Percentiles rank a stretch among this genome's conserved stretches.
Conservation (phyloP, 37 sponge, comb jelly and placozoan species). For the Crambe crambe region DNA sequence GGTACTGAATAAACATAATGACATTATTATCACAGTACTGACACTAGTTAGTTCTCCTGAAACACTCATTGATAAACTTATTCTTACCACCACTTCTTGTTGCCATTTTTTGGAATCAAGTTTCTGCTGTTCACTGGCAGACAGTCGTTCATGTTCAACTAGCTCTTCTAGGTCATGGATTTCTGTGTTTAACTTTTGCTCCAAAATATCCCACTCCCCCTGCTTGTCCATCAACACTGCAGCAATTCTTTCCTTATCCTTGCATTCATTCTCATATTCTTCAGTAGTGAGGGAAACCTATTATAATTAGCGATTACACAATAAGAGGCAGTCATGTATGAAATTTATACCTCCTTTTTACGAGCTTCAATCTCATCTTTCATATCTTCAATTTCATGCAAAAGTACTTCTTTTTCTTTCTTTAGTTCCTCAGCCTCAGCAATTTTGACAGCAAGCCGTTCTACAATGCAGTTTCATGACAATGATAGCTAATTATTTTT, state of each 20-base stretch:
- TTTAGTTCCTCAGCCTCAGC: not conserved
- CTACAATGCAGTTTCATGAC: too few species aligned
- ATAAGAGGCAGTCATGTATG: not conserved
- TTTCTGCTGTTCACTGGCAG: too few species aligned
- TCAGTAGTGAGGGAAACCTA: not conserved
- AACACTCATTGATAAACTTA: too few species aligned
- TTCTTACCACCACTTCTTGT: too few species aligned
- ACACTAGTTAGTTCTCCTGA: too few species aligned
- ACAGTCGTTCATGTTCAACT: too few species aligned
- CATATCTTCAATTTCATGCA: not conserved
- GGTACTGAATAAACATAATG: too few species aligned
- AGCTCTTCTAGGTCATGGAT: not conserved
- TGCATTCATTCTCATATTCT: not conserved
- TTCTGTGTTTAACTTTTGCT: not conserved
- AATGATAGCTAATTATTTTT: not conserved
- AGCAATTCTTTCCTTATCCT: not conserved
- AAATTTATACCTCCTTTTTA: not conserved
- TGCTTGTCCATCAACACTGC: not conserved
- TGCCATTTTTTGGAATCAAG: too few species aligned
- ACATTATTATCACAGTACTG: too few species aligned
- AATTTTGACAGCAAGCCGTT: not conserved
- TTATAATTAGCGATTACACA: not conserved
- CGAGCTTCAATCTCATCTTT: not conserved
- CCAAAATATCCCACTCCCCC: not conserved
- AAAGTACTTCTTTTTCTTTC: not conserved